Base-by-base conservation (phyloP, 2,113 vertebrate species). In the Sceloporus undulatus region DNA sequence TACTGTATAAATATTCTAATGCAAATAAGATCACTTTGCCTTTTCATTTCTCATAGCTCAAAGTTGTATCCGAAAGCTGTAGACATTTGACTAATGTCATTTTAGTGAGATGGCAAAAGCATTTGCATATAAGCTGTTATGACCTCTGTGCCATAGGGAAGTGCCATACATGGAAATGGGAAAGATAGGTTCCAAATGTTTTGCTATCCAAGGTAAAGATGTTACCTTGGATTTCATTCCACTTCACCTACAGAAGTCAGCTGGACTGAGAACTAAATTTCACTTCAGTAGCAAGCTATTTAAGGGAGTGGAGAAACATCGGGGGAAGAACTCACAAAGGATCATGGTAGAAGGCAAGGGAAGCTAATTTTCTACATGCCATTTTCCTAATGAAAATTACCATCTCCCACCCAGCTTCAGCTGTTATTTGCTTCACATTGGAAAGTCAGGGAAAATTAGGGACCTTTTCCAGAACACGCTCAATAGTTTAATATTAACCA, bases 21-120 rank as follows among this genome's bases (percentile, higher is more conserved):
- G 92, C 91, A 95, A 96, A 95, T 95, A 91, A 0, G 88, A 29
- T 62, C 86, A 29, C 79, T 91, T 25, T 38, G 84, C 71, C 54
- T 84, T 86, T 90, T 90, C 85, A 29, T 86, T 91, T 83, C 40
- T 65, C 9, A 80, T 80, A 85, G 90, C 74, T 82, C 84, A 87
- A 86, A 10, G 21, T 40, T 87, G 59, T 70, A 80, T 89, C 93
- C 82, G 89, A 74, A 40, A 85, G 29, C 74, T 42, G 79, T 42
- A 82, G 82, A 42, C 75, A 82, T 95, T 94, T 95, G 91, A 86
- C 91, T 95, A 89, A 56, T n/a, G 59, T 16, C 13, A 85, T 85
- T 89, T 1, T 27, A 88, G 79, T 76, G 40, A 92, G 75, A 86
- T 48, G 70, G 90, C 84, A 90, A 85, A 48, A 56, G 89, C 70